Conservation (phyloP, 2,113 vertebrate species). For the Aramus guarauna region DNA sequence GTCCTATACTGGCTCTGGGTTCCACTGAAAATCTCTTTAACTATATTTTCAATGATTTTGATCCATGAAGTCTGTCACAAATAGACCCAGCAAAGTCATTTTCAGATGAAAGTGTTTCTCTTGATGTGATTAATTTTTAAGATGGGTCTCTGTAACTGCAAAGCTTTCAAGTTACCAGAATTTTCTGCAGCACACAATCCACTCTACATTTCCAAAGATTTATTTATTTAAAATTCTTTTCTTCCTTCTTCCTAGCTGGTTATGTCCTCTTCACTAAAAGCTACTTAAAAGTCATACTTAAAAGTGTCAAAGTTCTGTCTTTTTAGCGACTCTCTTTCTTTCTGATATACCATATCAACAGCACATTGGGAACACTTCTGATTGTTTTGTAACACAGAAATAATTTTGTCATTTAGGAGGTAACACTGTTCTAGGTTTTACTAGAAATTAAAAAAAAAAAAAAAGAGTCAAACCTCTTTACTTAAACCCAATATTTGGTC, state of each 20-base stretch:
- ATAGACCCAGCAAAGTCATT: background rate
- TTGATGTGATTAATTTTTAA: constrained; percentile 17
- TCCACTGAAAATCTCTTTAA: background rate
- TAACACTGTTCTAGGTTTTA: background rate
- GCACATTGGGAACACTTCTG: background rate
- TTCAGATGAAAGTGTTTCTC: constrained; percentile 35
- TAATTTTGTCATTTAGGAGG: background rate
- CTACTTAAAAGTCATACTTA: background rate
- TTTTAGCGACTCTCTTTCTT: background rate
- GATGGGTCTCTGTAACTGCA: background rate
- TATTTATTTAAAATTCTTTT: background rate
- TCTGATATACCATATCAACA: background rate
- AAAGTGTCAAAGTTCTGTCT: background rate
- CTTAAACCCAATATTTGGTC: background rate
- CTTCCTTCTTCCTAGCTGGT: background rate
- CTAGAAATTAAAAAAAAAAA: background rate
- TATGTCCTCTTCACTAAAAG: background rate
- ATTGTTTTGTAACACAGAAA: background rate
- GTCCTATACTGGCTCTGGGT: background rate
- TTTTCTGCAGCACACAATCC: background rate
- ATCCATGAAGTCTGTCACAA: constrained; percentile 1
- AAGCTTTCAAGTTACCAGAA: constrained; percentile 14
- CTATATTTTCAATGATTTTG: background rate
- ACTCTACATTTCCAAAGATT: background rate
- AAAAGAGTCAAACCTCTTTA: background rate